These are phyloP conservation scores for Amblyopsis rosae DNA, from an alignment of 2,113 vertebrate species.

Conservation along the genomic window DNA sequence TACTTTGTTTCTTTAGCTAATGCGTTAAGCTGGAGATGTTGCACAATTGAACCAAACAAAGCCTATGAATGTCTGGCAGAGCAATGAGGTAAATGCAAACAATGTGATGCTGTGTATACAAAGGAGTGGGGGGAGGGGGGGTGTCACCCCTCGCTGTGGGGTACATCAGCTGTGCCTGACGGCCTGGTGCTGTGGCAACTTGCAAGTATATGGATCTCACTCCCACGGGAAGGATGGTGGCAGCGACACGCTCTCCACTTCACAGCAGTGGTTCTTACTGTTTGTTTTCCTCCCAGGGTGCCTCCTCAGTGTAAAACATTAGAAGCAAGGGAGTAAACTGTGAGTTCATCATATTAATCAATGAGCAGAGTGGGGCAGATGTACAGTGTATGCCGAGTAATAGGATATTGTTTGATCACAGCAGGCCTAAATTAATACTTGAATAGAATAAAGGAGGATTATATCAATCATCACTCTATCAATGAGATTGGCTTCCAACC, in stretches of 20 bases:
- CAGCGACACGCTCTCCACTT: not conserved
- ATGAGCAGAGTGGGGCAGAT: too few relatives aligned
- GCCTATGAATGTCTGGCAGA: not conserved
- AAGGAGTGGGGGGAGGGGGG: too few relatives aligned
- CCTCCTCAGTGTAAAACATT: not conserved
- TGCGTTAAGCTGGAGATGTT: too few relatives aligned
- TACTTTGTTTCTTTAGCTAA: too few relatives aligned
- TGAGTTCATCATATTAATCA: too few relatives aligned
- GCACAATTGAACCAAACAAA: not conserved
- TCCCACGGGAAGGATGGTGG: not conserved
- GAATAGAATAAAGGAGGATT: too few relatives aligned
- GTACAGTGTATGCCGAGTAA: too few relatives aligned
- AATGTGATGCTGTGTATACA: not conserved
- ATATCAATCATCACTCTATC: too few relatives aligned
- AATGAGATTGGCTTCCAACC: too few relatives aligned
- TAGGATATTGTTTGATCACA: too few relatives aligned
- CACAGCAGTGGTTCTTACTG: not conserved
- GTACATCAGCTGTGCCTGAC: not conserved
- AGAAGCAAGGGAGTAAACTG: too few relatives aligned
- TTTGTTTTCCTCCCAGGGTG: not conserved
- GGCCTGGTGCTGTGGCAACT: slow-evolving; percentile 1
- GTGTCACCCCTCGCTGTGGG: not conserved
- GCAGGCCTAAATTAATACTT: too few relatives aligned
- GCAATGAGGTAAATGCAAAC: not conserved
- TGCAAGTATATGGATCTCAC: not conserved